These are phyloP conservation scores for Corynorhinus townsendii DNA, from an alignment of 2,113 vertebrate genomes.

Conservation along the genomic window DNA sequence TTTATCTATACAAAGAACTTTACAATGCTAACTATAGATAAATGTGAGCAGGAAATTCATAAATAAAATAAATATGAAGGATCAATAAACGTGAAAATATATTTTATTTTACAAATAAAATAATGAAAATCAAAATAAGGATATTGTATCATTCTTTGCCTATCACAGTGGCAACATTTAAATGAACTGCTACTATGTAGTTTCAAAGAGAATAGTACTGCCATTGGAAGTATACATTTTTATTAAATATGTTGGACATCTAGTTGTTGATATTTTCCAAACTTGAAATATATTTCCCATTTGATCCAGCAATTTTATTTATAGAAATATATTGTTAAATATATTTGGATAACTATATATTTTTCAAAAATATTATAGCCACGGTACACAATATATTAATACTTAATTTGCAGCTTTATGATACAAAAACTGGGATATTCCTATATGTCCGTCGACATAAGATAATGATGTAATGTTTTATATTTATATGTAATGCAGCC, in stretches of 20 bases:
- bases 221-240: neutral
- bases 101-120: neutral
- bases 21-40: neutral
- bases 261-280: neutral
- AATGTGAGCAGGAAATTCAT: neutral
- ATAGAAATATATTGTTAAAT: neutral
- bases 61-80: neutral
- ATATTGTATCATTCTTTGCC: neutral
- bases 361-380: neutral
- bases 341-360: neutral
- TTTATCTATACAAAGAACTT: neutral
- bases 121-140: neutral
- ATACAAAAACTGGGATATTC: neutral
- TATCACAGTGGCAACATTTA: neutral
- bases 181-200: neutral
- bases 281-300: neutral
- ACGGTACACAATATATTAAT: neutral
- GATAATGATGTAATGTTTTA: neutral
- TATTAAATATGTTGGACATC: neutral
- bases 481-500: neutral
- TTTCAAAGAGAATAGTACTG: neutral
- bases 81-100: neutral
- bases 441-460: neutral
- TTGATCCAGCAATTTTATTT: neutral
- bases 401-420: neutral